Conservation (phyloP, 2,113 vertebrate species). For the Corvus moneduloides region DNA sequence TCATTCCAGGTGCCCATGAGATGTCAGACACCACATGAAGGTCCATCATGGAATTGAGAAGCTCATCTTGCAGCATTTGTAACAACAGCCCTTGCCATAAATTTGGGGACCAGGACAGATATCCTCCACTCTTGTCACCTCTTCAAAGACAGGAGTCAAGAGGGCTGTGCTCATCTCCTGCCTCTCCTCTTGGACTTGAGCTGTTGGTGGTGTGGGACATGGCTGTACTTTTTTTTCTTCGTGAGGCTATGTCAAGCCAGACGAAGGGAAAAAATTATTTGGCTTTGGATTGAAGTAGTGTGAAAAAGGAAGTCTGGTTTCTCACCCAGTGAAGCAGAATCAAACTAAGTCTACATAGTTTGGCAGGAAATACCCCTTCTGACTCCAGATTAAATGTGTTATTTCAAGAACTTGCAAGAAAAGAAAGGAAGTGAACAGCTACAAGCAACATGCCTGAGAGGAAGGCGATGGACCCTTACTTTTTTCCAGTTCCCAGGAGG, state of each 20-base stretch:
- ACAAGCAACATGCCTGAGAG: not conserved
- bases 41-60: not conserved
- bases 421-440: not conserved
- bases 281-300: not conserved
- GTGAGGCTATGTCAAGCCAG: not conserved
- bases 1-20: not conserved
- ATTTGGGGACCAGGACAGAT: not conserved
- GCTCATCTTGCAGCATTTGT: fast-evolving
- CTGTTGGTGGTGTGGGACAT: not conserved
- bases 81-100: not conserved
- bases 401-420: not conserved
- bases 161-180: not conserved
- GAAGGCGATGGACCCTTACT: not conserved
- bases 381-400: not conserved
- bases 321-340: not conserved
- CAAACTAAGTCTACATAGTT: not conserved
- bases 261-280: not conserved
- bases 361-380: not conserved
- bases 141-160: not conserved
- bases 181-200: not conserved
- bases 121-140: not conserved
- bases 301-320: not conserved
- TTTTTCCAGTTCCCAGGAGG: not conserved
- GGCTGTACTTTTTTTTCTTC: not conserved
- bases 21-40: not conserved